These are phyloP conservation scores for Grus americana DNA, from an alignment of 2,113 vertebrate species.

Conservation along the genomic window DNA sequence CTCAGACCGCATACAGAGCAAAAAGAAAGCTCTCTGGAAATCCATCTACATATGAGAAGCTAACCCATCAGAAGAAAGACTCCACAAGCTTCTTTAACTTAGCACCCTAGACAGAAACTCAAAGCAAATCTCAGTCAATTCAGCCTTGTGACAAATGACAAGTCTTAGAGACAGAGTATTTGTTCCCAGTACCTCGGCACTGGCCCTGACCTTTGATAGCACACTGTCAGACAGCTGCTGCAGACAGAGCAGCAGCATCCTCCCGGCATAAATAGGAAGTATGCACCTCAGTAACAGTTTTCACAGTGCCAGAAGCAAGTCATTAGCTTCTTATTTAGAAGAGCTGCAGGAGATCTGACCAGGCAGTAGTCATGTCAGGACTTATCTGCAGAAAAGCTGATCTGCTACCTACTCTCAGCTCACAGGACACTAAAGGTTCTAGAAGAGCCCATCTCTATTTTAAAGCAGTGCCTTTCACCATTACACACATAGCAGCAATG, in stretches of 20 bases:
- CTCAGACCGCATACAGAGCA: background rate
- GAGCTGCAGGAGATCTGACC: background rate
- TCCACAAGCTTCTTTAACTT: background rate
- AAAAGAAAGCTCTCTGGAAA: background rate
- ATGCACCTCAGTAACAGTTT: background rate
- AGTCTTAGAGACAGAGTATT: background rate
- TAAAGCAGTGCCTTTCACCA: background rate
- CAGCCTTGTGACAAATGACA: background rate
- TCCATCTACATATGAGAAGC: background rate
- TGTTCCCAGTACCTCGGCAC: background rate
- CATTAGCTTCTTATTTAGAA: background rate
- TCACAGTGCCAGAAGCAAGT: background rate
- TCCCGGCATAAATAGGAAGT: background rate
- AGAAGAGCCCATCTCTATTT: background rate
- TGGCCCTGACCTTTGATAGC: background rate
- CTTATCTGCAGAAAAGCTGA: background rate
- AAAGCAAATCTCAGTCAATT: background rate
- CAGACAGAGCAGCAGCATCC: background rate
- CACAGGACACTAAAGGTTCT: background rate
- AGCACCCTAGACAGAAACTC: background rate
- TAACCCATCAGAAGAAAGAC: background rate
- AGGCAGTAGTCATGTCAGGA: background rate
- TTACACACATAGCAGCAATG: background rate
- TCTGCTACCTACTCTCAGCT: background rate
- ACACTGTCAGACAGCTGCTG: background rate